Conservation (phyloP, 2,113 vertebrate genomes). For the Ascaphus truei region DNA sequence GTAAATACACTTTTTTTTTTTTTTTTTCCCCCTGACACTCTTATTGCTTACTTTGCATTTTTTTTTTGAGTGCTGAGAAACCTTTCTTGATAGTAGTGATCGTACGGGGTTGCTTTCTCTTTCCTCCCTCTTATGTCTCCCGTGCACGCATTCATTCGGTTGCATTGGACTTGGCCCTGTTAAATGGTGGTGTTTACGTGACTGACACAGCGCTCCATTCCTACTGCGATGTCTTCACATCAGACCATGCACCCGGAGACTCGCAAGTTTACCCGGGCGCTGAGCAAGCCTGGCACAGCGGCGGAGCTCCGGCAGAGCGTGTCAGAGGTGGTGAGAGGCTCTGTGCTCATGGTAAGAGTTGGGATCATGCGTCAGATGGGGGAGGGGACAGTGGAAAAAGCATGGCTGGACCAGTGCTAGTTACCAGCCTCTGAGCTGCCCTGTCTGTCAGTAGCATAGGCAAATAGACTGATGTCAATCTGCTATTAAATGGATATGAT, state of each 20-base stretch:
- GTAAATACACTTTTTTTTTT: too few relatives aligned
- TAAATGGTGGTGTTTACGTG: constrained; percentile 1
- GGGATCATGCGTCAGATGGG: not conserved
- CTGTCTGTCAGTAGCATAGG: too few relatives aligned
- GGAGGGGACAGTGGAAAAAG: not conserved
- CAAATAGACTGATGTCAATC: too few relatives aligned
- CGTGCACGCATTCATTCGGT: not conserved
- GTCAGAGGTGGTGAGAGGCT: constrained; percentile 90
- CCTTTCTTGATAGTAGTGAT: not conserved
- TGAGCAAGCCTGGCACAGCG: constrained; percentile 92
- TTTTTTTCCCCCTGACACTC: too few relatives aligned
- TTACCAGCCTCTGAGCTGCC: not conserved
- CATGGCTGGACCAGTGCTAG: not conserved
- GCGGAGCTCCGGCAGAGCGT: constrained; percentile 94
- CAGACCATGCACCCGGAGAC: constrained; percentile 70
- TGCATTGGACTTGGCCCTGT: constrained; percentile 2
- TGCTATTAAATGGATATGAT: too few relatives aligned
- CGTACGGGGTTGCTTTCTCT: not conserved
- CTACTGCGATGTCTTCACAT: constrained; percentile 29
- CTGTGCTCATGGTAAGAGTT: constrained; percentile 83
- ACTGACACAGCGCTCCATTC: not conserved
- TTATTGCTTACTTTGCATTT: not conserved
- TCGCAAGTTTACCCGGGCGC: constrained; percentile 86
- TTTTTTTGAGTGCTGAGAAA: too few relatives aligned
- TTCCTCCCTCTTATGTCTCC: not conserved